A percentile compares a stretch with the other conserved stretches of the same genome.
These are phyloP conservation scores for Clinocottus analis DNA, from an alignment of 2,113 vertebrate species.

Conservation along the genomic window DNA sequence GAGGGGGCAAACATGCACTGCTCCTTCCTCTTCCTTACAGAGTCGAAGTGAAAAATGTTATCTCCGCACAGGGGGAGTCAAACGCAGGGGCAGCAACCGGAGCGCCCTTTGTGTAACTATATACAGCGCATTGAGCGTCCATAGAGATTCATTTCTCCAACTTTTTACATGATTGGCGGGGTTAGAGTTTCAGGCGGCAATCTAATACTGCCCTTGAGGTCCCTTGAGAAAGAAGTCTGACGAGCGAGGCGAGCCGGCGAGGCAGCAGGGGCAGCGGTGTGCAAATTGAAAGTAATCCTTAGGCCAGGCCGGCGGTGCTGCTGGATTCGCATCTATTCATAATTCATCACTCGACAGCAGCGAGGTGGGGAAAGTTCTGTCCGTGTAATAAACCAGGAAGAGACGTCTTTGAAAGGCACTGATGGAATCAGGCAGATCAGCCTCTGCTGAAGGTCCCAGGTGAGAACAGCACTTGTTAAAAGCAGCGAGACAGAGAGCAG, in stretches of 20 bases:
- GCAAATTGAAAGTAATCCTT: slow-evolving; percentile 78
- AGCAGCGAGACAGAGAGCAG: slow-evolving; percentile 36
- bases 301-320: slow-evolving; percentile 40
- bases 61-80: slow-evolving; percentile 15
- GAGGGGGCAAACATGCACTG: slow-evolving; percentile 36
- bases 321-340: slow-evolving; percentile 75
- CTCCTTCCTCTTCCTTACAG: slow-evolving; percentile 12
- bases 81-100: slow-evolving; percentile 20
- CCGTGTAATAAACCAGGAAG: slow-evolving; percentile 65
- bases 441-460: slow-evolving; percentile 44
- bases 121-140: slow-evolving; percentile 15
- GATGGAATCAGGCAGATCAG: slow-evolving; percentile 50
- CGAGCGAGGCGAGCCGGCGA: slow-evolving; percentile 31
- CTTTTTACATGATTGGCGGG: slow-evolving; percentile 59
- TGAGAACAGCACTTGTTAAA: slow-evolving; percentile 46
- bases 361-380: slow-evolving; percentile 68
- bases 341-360: slow-evolving; percentile 75
- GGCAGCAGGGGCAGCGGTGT: slow-evolving; percentile 37
- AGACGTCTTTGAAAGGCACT: slow-evolving; percentile 53
- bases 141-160: slow-evolving; percentile 61
- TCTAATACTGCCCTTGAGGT: slow-evolving; percentile 61
- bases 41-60: slow-evolving; percentile 29
- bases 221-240: slow-evolving; percentile 67
- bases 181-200: slow-evolving; percentile 69
- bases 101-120: slow-evolving; percentile 26